Percentiles rank a stretch among this genome's conserved stretches.
Conservation (phyloP, 2,888 invertebrate species). For the Cerastoderma edule region DNA sequence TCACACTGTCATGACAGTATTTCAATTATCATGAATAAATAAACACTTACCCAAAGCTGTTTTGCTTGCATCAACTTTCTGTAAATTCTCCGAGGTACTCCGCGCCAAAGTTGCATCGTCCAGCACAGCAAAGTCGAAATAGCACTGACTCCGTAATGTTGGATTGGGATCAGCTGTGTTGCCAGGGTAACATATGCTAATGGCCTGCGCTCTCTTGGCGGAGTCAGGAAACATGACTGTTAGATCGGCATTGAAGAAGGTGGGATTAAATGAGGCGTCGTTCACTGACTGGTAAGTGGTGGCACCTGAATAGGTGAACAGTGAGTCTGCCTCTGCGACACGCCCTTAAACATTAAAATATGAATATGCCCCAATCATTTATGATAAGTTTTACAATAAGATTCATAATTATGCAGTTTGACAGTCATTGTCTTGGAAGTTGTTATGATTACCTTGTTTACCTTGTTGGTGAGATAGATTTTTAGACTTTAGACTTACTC, state of each 20-base stretch:
- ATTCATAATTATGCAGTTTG: too few species aligned
- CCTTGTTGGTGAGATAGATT: too few species aligned
- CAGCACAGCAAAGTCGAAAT: slow-evolving; percentile 66
- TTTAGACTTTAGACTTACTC: too few species aligned
- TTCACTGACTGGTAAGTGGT: slow-evolving; percentile 44
- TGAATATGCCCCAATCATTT: background rate
- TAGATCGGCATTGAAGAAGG: slow-evolving; percentile 67
- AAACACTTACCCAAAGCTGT: background rate
- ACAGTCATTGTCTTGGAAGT: too few species aligned
- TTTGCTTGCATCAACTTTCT: slow-evolving; percentile 24
- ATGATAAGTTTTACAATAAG: too few species aligned
- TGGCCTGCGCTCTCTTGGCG: slow-evolving; percentile 42
- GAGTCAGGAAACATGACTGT: slow-evolving; percentile 63
- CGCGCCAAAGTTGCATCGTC: slow-evolving; percentile 50
- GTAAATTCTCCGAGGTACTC: slow-evolving; percentile 41
- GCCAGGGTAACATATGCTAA: slow-evolving; percentile 46
- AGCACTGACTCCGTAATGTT: slow-evolving; percentile 57
- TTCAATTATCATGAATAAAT: too few species aligned
- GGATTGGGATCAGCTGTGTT: slow-evolving; percentile 59
- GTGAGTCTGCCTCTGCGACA: slow-evolving; percentile 27
- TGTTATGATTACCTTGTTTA: too few species aligned
- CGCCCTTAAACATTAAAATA: slow-evolving; percentile 54
- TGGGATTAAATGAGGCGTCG: slow-evolving; percentile 54
- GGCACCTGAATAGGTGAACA: slow-evolving; percentile 57
- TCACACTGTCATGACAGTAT: too few species aligned